phyloP scores from a whole-genome alignment of 2,888 invertebrate genomes.

The Chymomyza fuscimana region DNA sequence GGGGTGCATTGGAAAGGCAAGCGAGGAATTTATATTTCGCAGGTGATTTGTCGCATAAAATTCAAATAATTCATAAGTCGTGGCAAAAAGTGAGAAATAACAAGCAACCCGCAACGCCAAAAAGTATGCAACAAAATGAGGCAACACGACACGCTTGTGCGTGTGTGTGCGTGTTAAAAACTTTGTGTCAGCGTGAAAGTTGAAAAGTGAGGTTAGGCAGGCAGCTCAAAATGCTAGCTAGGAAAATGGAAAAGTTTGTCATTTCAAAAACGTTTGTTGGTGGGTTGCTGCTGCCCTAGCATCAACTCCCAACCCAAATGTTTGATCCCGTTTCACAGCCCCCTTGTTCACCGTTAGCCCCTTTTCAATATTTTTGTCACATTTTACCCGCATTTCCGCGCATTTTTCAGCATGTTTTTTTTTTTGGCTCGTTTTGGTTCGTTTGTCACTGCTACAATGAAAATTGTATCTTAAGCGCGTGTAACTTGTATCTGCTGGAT shows the following conservation, averaged over 20 bases:
- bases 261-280: slow-evolving; percentile 50
- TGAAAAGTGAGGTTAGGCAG: slow-evolving; percentile 27
- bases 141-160: slow-evolving; percentile 42
- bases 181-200: slow-evolving; percentile 67
- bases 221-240: neutral
- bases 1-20: neutral
- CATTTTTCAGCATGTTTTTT: slow-evolving; percentile 36
- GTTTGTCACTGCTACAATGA: slow-evolving; percentile 48
- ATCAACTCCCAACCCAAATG: neutral
- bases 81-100: slow-evolving; percentile 58
- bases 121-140: slow-evolving; percentile 68
- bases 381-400: slow-evolving; percentile 44
- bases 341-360: slow-evolving; percentile 9
- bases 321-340: neutral
- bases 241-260: slow-evolving; percentile 49
- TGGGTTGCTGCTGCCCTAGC: slow-evolving; percentile 4
- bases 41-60: slow-evolving; percentile 74
- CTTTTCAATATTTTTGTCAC: slow-evolving; percentile 56
- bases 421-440: neutral
- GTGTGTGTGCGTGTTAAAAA: slow-evolving; percentile 61
- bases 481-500: slow-evolving; percentile 53
- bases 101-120: slow-evolving; percentile 57
- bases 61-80: slow-evolving; percentile 72
- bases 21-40: slow-evolving; percentile 68
- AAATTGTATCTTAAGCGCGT: slow-evolving; percentile 61